Conservation (phyloP, 2,888 invertebrate species). For the Spatulosminthurus flaviceps region DNA sequence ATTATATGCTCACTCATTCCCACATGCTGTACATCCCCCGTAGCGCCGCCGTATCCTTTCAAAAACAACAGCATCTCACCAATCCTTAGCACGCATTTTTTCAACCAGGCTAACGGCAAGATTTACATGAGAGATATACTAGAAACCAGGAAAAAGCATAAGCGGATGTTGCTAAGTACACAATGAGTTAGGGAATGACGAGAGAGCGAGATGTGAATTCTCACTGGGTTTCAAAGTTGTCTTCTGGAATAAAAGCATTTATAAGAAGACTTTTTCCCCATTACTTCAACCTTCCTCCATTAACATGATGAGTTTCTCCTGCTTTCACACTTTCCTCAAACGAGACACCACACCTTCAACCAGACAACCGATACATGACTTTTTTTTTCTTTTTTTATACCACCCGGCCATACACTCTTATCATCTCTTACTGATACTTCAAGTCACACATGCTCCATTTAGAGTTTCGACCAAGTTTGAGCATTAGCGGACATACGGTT, state of each 20-base stretch:
- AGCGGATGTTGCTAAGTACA: neutral
- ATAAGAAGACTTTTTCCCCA: slow-evolving; percentile 35
- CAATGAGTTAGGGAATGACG: neutral
- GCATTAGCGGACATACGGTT: too few relatives aligned
- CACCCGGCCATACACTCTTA: neutral
- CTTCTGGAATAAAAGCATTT: slow-evolving; percentile 41
- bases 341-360: slow-evolving; percentile 19
- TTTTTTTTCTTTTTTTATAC: neutral
- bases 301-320: slow-evolving; percentile 42
- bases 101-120: slow-evolving; percentile 4
- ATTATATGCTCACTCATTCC: too few relatives aligned
- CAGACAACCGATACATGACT: slow-evolving; percentile 12
- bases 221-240: slow-evolving; percentile 28
- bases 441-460: too few relatives aligned
- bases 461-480: too few relatives aligned
- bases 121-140: neutral
- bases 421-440: too few relatives aligned
- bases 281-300: slow-evolving; percentile 38
- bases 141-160: slow-evolving; percentile 1
- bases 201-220: slow-evolving; percentile 26
- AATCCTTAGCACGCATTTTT: neutral
- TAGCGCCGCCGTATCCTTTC: too few relatives aligned
- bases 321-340: slow-evolving; percentile 30
- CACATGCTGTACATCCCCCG: too few relatives aligned
- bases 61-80: too few relatives aligned